These are phyloP conservation scores for Ommatoiulus sabulosus DNA, from an alignment of 2,888 invertebrate genomes.

Conservation along the genomic window DNA sequence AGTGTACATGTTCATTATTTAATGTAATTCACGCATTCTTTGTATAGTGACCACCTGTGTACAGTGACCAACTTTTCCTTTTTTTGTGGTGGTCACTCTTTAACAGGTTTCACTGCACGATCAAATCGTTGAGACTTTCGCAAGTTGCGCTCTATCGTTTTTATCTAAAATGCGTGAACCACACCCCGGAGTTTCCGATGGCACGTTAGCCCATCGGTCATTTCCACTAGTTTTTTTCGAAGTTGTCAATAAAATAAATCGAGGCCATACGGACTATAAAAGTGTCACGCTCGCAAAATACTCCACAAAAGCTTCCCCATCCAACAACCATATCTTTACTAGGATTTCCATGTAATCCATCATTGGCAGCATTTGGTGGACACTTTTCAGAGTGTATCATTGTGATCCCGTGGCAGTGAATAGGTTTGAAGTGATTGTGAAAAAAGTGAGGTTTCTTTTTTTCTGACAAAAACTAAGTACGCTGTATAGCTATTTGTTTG, in stretches of 20 bases:
- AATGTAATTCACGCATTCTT: no score
- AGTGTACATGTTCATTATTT: no score
- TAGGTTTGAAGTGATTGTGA: constrained; percentile 21
- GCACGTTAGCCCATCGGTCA: neutral
- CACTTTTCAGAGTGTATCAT: constrained; percentile 25
- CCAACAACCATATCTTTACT: constrained; percentile 5
- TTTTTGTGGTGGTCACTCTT: no score
- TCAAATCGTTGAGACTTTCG: no score
- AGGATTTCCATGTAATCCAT: constrained; percentile 45
- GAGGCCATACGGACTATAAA: neutral
- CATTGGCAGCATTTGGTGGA: constrained; percentile 22
- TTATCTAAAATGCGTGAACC: neutral
- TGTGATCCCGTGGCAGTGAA: neutral
- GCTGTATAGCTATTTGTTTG: constrained; percentile 6
- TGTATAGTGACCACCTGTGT: no score
- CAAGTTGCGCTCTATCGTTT: neutral
- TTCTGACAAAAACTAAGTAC: neutral
- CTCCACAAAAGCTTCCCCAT: neutral
- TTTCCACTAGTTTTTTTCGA: neutral
- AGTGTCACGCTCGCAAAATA: constrained; percentile 23
- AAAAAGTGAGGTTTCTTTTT: constrained; percentile 20
- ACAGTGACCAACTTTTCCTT: no score
- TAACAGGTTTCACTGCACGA: no score
- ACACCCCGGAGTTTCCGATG: neutral
- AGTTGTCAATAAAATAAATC: constrained; percentile 31